Evolutionary conservation across 2,797 vertebrate species (phyloP).

Genomic region (Nyctibius grandis): DNA sequence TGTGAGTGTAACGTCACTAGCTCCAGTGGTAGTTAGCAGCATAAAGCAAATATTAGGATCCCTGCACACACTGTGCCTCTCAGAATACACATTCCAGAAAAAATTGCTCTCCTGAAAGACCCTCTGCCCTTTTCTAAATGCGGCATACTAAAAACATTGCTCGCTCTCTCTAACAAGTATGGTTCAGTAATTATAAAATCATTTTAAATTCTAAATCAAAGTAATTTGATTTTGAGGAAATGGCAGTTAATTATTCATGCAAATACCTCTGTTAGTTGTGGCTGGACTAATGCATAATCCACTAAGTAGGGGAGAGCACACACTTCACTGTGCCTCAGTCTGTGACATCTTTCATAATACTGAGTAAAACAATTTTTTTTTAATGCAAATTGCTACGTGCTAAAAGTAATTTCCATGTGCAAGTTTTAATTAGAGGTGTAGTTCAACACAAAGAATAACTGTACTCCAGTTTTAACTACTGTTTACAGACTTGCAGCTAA

Average conservation of each 20-base stretch:
- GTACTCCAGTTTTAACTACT: neutral
- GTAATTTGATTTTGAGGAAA: slow-evolving; percentile 46
- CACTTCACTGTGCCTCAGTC: neutral
- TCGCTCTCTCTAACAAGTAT: neutral
- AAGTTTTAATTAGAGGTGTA: neutral
- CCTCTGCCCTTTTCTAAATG: slow-evolving; percentile 7
- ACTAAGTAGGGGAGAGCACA: neutral
- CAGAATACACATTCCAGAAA: neutral
- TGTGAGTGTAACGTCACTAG: neutral
- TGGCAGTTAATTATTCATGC: slow-evolving; percentile 26
- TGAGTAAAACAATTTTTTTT: neutral
- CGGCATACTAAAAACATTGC: neutral
- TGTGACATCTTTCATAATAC: neutral
- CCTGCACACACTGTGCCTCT: neutral
- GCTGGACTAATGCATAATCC: neutral
- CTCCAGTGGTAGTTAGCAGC: neutral
- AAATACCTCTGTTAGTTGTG: slow-evolving; percentile 2
- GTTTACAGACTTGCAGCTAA: neutral
- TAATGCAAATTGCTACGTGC: neutral
- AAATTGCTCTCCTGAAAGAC: slow-evolving; percentile 17
- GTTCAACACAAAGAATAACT: neutral
- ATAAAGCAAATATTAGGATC: neutral
- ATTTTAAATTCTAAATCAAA: slow-evolving; percentile 45
- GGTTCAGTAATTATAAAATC: neutral
- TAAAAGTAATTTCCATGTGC: neutral